Conservation (phyloP, 2,113 vertebrate species). For the Merops nubicus region DNA sequence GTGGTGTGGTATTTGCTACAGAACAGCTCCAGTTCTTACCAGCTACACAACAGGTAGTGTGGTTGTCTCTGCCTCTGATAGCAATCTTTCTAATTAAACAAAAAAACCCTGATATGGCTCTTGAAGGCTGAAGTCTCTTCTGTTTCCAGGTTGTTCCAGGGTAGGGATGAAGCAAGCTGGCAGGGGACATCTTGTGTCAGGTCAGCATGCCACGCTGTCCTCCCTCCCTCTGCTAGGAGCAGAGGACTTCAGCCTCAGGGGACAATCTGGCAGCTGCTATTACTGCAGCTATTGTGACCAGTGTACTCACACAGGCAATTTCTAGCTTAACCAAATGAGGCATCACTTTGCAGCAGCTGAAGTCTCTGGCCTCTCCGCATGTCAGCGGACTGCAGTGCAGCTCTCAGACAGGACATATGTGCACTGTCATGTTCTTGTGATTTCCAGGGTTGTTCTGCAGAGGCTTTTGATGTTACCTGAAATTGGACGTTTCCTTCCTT, state of each 20-base stretch:
- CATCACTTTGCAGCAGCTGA: neutral
- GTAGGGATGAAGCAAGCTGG: neutral
- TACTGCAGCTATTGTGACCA: rapidly evolving
- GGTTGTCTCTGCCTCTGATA: too few relatives aligned
- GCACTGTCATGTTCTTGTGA: neutral
- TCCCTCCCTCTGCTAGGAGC: neutral
- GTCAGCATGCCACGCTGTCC: neutral
- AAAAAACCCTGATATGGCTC: neutral
- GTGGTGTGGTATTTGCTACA: neutral
- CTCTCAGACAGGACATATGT: neutral
- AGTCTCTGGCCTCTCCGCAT: neutral
- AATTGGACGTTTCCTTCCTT: neutral
- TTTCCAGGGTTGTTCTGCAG: neutral
- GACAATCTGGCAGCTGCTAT: neutral
- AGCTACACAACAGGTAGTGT: too few relatives aligned
- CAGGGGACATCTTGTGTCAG: neutral
- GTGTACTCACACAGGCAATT: neutral
- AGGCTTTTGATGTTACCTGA: neutral
- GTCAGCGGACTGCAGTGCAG: neutral
- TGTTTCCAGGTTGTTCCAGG: neutral
- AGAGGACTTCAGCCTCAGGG: neutral
- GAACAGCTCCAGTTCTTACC: neutral
- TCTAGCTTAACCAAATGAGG: neutral
- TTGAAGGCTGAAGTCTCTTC: neutral
- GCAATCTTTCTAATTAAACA: too few relatives aligned